Evolutionary conservation across 2,113 vertebrate genomes (phyloP), one percentile per base, ranked within the genome.

Genomic region (Trematocara nigrifrons): DNA sequence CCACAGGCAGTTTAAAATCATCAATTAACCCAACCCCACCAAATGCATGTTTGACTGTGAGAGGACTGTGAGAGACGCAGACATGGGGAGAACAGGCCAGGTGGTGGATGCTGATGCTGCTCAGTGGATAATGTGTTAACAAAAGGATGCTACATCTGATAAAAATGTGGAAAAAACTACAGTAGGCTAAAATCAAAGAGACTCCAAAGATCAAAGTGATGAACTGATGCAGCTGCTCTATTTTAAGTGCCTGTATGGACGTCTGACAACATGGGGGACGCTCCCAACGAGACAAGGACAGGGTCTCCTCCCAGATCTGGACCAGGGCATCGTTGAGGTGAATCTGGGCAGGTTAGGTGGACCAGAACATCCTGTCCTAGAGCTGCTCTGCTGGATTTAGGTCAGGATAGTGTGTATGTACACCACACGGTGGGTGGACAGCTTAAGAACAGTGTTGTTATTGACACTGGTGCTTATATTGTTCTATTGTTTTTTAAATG

Each of bases 1-100:
- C 16, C 16, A n/a, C n/a, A 33, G 16, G 33, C 33, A 38, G 31
- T 0, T 38, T 64, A 64, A 0, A 64, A 64, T 35, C 59, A 64
- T n/a, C 59, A 61, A 1, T n/a, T 0, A 64, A 38, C 16, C 31
- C 16, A 64, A 59, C 57, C 16, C 31, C 59, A 0, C 9, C 31
- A 1, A 35, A 1, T 35, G 59, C 59, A 2, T 35, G 16, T 1
- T 35, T n/a, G 59, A 31, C 3, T 59, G 56, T 31, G 56, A 31
- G 26, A 61, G 31, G 57, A 11, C 0, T 31, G 31, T 61, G 16
- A 61, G 31, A 61, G 31, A 11, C 5, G 1, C 16, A 61, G n/a
- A 61, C 16, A 35, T 35, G 57, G 31, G 56, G 16, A 16, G 26
- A 1, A 61, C 57, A 35, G 0, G 31, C n/a, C 57, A 61, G 29